Conservation (phyloP, 35 echinoderm and acorn worm genomes). For the Amphiura filiformis region DNA sequence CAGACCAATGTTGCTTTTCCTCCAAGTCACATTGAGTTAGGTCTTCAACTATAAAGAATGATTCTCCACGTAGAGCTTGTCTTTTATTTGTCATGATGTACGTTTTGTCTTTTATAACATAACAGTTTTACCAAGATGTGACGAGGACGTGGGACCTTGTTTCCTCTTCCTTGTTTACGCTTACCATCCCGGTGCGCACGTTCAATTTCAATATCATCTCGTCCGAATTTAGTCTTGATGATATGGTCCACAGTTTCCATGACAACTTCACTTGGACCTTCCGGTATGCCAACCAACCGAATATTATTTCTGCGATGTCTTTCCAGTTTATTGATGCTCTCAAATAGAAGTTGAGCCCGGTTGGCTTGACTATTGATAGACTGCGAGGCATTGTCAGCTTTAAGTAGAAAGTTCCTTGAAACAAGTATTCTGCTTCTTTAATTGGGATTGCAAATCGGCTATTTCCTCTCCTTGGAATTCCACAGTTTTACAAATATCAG, state of each 20-base stretch:
- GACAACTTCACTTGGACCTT: too few relatives aligned
- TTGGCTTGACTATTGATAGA: too few relatives aligned
- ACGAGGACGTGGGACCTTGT: not conserved
- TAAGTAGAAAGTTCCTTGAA: not conserved
- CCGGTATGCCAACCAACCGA: too few relatives aligned
- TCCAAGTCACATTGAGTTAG: too few relatives aligned
- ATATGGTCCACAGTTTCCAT: too few relatives aligned
- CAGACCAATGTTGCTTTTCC: not conserved
- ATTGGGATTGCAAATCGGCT: not conserved
- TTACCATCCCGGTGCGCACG: not conserved
- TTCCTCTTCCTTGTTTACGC: not conserved
- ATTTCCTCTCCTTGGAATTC: conserved; percentile 1
- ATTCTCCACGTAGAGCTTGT: not conserved
- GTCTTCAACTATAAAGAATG: not conserved
- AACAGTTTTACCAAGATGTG: not conserved
- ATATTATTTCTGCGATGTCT: too few relatives aligned
- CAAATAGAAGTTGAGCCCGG: too few relatives aligned
- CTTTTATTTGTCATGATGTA: not conserved
- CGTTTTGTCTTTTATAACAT: not conserved
- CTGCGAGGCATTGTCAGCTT: too few relatives aligned
- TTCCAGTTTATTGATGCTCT: too few relatives aligned
- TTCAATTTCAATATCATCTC: too few relatives aligned
- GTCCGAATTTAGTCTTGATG: too few relatives aligned
- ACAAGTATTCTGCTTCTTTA: not conserved
- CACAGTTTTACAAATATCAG: not conserved